A percentile compares a stretch with the other conserved stretches of the same genome.
These are phyloP conservation scores for Gisinianus flammeolus DNA, from an alignment of 2,888 invertebrate species.

Conservation along the genomic window DNA sequence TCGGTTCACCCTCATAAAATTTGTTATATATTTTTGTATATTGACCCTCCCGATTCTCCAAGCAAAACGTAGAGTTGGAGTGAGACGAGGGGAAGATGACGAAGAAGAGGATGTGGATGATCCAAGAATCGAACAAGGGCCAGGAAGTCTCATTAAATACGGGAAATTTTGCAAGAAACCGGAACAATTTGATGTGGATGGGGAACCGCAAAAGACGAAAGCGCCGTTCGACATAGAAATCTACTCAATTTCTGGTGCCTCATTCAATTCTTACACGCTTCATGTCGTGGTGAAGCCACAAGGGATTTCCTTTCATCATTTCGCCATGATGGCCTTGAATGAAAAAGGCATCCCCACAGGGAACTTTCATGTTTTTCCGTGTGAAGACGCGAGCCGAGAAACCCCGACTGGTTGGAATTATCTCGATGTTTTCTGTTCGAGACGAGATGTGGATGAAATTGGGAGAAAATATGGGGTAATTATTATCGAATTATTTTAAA, in stretches of 20 bases:
- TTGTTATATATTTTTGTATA: no score
- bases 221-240: not conserved
- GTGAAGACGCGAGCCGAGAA: not conserved
- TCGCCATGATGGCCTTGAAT: not conserved
- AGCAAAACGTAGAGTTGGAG: no score
- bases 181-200: not conserved
- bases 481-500: not conserved
- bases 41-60: no score
- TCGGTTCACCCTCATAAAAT: no score
- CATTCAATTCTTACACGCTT: not conserved
- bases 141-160: slow-evolving; percentile 7
- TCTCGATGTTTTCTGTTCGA: not conserved
- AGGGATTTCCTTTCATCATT: not conserved
- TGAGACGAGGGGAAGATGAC: no score
- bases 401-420: not conserved
- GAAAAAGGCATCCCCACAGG: not conserved
- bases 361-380: not conserved
- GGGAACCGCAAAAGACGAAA: not conserved
- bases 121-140: not conserved
- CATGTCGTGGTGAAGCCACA: not conserved
- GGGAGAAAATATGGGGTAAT: not conserved
- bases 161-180: not conserved
- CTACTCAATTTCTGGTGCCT: not conserved
- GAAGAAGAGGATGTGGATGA: not conserved
- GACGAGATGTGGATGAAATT: not conserved